Conservation (phyloP, 2,888 invertebrate species). For the Pachymerium ferrugineum region DNA sequence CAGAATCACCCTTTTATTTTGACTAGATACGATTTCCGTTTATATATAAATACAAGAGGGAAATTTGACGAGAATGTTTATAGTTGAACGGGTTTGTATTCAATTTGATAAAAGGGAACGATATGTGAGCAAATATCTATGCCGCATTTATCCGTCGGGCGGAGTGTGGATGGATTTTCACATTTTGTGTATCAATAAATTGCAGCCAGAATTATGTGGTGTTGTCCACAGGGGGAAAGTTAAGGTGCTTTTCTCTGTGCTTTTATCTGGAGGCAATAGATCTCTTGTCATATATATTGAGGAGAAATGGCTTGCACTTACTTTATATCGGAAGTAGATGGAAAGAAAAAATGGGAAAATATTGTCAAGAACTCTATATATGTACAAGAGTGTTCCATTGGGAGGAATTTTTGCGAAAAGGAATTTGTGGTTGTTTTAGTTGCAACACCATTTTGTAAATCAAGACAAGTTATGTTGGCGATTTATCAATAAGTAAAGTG, state of each 20-base stretch:
- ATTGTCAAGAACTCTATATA: background rate
- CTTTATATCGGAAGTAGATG: conserved; percentile 8
- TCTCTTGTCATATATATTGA: conserved; percentile 9
- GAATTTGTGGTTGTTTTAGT: background rate
- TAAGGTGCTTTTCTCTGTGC: conserved; percentile 5
- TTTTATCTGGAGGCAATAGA: conserved; percentile 13
- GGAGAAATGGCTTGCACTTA: conserved; percentile 13
- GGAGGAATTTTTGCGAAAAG: background rate
- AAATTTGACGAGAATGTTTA: background rate
- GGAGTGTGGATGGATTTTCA: background rate
- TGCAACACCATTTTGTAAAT: background rate
- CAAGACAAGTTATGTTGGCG: too few species aligned
- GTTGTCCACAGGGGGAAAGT: conserved; percentile 4
- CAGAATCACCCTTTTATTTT: background rate
- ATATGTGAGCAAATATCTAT: background rate
- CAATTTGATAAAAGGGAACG: background rate
- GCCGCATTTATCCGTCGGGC: conserved; percentile 1
- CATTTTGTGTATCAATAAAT: conserved; percentile 4
- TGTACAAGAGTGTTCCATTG: background rate
- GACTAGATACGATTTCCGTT: too few species aligned
- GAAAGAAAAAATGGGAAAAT: conserved; percentile 3
- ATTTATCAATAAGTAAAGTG: too few species aligned
- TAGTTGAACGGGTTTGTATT: background rate
- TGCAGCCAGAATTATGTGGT: background rate
- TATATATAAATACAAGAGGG: too few species aligned